These are phyloP conservation scores for Nesospiza acunhae DNA, from an alignment of 2,113 vertebrate genomes.

Conservation along the genomic window DNA sequence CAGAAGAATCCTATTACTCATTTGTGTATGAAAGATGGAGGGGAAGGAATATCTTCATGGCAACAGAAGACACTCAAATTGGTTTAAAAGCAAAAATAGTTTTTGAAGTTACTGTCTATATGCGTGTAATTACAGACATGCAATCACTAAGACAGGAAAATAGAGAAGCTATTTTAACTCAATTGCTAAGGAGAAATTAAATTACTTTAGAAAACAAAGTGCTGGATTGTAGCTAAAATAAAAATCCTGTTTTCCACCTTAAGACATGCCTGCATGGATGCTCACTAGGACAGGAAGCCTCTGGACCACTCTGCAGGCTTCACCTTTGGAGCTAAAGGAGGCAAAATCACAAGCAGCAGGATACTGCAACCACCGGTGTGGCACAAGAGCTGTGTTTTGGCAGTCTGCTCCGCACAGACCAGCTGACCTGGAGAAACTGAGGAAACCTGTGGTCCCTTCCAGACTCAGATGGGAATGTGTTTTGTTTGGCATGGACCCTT, in stretches of 20 bases:
- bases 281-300: neutral
- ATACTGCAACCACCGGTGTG: fast-evolving
- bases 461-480: neutral
- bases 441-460: neutral
- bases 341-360: neutral
- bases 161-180: slow-evolving; percentile 60
- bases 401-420: neutral
- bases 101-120: slow-evolving; percentile 44
- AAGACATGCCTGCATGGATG: neutral
- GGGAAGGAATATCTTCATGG: slow-evolving; percentile 38
- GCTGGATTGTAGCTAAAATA: slow-evolving; percentile 30
- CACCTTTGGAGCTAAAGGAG: neutral
- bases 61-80: slow-evolving; percentile 40
- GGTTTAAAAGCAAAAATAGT: slow-evolving; percentile 49
- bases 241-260: neutral
- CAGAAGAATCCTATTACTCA: neutral
- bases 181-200: slow-evolving; percentile 48
- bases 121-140: slow-evolving; percentile 54
- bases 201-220: slow-evolving; percentile 43
- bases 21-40: neutral
- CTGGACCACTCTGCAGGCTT: neutral
- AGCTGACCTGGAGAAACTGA: neutral
- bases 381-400: neutral
- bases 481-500: neutral
- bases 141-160: slow-evolving; percentile 52